Percentiles rank a stretch among this genome's conserved stretches.
Conservation (phyloP, 2,113 vertebrate genomes). For the Notothenia coriiceps region DNA sequence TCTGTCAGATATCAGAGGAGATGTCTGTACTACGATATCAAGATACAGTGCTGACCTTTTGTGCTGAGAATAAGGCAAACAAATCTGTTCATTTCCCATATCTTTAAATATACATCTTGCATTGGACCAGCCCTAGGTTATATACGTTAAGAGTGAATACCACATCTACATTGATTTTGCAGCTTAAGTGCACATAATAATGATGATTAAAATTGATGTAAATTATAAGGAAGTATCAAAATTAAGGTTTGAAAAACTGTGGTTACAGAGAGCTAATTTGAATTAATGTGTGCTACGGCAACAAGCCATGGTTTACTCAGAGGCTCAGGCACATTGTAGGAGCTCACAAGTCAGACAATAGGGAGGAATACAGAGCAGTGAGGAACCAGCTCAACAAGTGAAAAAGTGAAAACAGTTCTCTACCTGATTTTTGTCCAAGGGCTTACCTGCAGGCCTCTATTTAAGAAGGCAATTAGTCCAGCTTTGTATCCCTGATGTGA, state of each 20-base stretch:
- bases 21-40: not conserved
- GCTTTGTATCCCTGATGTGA: slow-evolving; percentile 6
- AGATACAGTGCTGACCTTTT: not conserved
- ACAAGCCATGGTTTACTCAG: slow-evolving; percentile 62
- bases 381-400: slow-evolving; percentile 21
- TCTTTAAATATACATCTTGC: not conserved
- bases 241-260: not conserved
- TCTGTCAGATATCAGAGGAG: not conserved
- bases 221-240: not conserved
- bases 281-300: slow-evolving; percentile 63
- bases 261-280: slow-evolving; percentile 55
- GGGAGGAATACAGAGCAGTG: slow-evolving; percentile 59
- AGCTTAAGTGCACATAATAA: not conserved
- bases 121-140: not conserved
- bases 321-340: slow-evolving; percentile 52
- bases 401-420: slow-evolving; percentile 12
- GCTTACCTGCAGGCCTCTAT: not conserved
- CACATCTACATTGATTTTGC: not conserved
- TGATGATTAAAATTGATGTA: not conserved
- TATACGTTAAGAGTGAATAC: not conserved
- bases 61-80: not conserved
- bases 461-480: slow-evolving; percentile 1
- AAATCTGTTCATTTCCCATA: not conserved
- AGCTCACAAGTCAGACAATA: slow-evolving; percentile 54
- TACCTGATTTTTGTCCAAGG: slow-evolving; percentile 7